These are phyloP conservation scores for Notolabrus celidotus DNA, from an alignment of 2,797 vertebrate genomes.

Conservation along the genomic window DNA sequence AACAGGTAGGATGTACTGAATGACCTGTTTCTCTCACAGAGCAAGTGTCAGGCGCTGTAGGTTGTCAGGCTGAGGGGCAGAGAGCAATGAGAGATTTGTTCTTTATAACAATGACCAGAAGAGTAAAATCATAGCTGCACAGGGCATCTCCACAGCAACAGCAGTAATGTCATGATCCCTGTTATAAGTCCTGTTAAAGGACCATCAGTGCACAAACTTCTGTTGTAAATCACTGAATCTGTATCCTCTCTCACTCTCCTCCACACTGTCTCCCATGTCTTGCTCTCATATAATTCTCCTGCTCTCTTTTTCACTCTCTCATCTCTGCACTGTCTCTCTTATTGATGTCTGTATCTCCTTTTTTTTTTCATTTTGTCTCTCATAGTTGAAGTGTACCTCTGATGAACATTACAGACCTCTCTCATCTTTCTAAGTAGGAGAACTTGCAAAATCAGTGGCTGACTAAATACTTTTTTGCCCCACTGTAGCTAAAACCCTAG, in stretches of 20 bases:
- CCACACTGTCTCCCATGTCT: neutral
- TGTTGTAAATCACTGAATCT: too few relatives aligned
- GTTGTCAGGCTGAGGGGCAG: too few relatives aligned
- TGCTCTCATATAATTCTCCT: too few relatives aligned
- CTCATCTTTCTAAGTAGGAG: slow-evolving; percentile 33
- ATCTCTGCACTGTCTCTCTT: neutral
- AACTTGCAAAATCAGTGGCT: too few relatives aligned
- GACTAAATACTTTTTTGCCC: too few relatives aligned
- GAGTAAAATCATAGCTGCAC: neutral
- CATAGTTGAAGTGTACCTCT: too few relatives aligned
- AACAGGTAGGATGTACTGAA: too few relatives aligned
- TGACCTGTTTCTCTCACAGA: too few relatives aligned
- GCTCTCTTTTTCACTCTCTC: neutral
- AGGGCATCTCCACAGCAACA: slow-evolving; percentile 1
- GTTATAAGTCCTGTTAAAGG: neutral
- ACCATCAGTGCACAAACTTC: neutral
- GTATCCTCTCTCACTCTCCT: neutral
- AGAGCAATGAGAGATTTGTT: neutral
- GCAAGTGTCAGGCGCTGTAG: too few relatives aligned
- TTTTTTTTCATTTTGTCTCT: too few relatives aligned
- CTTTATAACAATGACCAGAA: neutral
- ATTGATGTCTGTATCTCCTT: neutral
- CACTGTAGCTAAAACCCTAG: too few relatives aligned
- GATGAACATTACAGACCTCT: too few relatives aligned
- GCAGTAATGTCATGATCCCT: neutral